Conservation (phyloP, 2,113 vertebrate species). For the Dolichallabes microphthalmus region DNA sequence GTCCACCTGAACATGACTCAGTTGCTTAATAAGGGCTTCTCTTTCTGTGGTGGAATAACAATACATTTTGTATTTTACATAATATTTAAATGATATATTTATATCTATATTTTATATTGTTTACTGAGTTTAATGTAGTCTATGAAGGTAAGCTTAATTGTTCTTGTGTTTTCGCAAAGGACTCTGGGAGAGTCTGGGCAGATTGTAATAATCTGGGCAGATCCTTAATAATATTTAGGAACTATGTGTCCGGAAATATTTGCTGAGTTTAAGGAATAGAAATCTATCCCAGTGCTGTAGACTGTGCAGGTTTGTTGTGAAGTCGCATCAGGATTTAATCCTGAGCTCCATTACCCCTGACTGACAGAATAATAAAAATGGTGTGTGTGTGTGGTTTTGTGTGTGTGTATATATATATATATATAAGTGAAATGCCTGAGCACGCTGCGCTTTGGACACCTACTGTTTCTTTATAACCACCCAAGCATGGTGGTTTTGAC, state of each 20-base stretch:
- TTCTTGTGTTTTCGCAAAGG: background rate
- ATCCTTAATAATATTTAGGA: background rate
- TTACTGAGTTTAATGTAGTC: background rate
- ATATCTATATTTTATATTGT: background rate
- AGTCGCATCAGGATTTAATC: constrained; percentile 5
- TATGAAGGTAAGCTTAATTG: background rate
- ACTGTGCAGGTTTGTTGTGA: background rate
- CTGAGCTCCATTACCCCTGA: constrained; percentile 20
- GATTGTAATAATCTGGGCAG: background rate
- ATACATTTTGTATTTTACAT: background rate
- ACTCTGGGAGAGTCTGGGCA: background rate
- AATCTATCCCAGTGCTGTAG: background rate
- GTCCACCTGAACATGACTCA: constrained; percentile 28
- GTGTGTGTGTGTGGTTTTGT: background rate
- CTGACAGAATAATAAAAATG: constrained; percentile 21
- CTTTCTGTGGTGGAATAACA: background rate
- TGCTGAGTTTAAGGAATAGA: background rate
- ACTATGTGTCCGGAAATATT: background rate
- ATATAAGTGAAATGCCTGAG: background rate
- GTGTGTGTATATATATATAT: background rate
- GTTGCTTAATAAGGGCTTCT: background rate
- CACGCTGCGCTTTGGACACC: background rate
- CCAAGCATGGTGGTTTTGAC: background rate
- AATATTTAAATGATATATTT: too few relatives aligned
- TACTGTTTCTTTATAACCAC: constrained; percentile 11